Evolutionary conservation across 1,140 invertebrate species (phyloP).

Genomic region (Lerema accius): DNA sequence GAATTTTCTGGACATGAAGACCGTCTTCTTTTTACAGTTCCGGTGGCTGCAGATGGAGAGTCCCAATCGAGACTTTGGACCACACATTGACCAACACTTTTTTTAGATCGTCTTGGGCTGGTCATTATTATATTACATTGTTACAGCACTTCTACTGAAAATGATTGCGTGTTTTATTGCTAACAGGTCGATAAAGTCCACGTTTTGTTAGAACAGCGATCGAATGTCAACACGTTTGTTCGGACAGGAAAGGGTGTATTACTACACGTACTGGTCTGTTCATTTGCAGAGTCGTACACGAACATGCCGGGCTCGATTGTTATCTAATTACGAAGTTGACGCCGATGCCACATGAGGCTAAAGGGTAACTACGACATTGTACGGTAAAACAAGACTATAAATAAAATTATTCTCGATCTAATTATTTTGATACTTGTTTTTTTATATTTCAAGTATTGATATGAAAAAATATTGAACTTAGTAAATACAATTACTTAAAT

Average conservation of each 20-base stretch:
- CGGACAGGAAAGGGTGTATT: constrained; percentile 39
- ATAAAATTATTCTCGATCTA: too few relatives aligned
- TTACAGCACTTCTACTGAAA: constrained; percentile 45
- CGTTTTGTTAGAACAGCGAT: constrained; percentile 58
- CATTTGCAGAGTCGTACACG: constrained; percentile 64
- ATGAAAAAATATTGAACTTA: too few relatives aligned
- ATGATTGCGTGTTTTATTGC: constrained; percentile 7
- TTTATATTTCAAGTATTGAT: too few relatives aligned
- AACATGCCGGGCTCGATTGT: constrained; percentile 62
- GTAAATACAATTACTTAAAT: too few relatives aligned
- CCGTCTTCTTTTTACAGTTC: constrained; percentile 85
- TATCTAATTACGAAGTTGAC: constrained; percentile 74
- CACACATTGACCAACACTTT: constrained; percentile 60
- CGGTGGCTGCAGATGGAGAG: constrained; percentile 86
- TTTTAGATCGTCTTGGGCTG: constrained; percentile 77
- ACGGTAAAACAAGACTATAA: too few relatives aligned
- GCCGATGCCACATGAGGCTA: constrained; percentile 55
- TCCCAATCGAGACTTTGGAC: constrained; percentile 85
- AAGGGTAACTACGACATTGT: too few relatives aligned
- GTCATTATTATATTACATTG: constrained; percentile 75
- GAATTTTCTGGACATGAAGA: constrained; percentile 79
- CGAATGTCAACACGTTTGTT: constrained; percentile 44
- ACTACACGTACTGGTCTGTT: constrained; percentile 46
- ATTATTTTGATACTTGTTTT: too few relatives aligned
- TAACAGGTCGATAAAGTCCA: constrained; percentile 31